phyloP scores from a whole-genome alignment of 2,888 invertebrate genomes.

The Gari tellinella region DNA sequence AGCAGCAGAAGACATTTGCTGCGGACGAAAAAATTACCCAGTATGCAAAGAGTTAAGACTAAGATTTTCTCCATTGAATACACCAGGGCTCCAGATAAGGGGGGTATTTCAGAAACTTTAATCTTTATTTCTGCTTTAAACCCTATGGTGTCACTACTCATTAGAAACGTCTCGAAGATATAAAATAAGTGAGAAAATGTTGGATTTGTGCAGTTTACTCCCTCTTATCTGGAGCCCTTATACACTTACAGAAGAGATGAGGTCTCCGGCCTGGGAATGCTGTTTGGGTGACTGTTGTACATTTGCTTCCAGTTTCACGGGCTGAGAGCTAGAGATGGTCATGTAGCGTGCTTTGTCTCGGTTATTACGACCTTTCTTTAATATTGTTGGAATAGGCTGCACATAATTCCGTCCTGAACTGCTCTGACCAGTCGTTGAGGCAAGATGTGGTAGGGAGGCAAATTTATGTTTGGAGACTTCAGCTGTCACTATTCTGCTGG shows the following conservation, averaged over 20 bases:
- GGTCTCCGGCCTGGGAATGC: constrained; percentile 75
- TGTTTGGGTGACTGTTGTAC: constrained; percentile 62
- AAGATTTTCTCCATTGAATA: too few species aligned
- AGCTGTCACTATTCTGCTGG: constrained; percentile 43
- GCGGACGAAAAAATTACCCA: too few species aligned
- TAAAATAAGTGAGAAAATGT: too few species aligned
- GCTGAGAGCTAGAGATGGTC: constrained; percentile 89
- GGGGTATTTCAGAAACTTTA: too few species aligned
- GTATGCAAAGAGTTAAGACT: too few species aligned
- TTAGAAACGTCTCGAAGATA: too few species aligned
- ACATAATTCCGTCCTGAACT: constrained; percentile 46
- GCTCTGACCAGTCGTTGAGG: neutral
- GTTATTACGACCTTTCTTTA: constrained; percentile 41
- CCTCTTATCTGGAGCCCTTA: too few species aligned
- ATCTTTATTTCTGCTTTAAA: too few species aligned
- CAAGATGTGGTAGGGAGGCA: constrained; percentile 1
- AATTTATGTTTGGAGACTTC: constrained; percentile 29
- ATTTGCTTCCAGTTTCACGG: constrained; percentile 74
- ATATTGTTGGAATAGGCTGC: constrained; percentile 42
- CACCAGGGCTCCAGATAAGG: too few species aligned
- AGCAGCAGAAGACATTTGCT: too few species aligned
- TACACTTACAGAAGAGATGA: constrained; percentile 74
- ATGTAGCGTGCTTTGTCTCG: constrained; percentile 88
- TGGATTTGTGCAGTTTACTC: too few species aligned
- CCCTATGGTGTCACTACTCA: too few species aligned